A percentile compares a stretch with the other conserved stretches of the same genome.
Conservation (phyloP, 1,140 invertebrate genomes). For the Ceratoteleas bidentatus region DNA sequence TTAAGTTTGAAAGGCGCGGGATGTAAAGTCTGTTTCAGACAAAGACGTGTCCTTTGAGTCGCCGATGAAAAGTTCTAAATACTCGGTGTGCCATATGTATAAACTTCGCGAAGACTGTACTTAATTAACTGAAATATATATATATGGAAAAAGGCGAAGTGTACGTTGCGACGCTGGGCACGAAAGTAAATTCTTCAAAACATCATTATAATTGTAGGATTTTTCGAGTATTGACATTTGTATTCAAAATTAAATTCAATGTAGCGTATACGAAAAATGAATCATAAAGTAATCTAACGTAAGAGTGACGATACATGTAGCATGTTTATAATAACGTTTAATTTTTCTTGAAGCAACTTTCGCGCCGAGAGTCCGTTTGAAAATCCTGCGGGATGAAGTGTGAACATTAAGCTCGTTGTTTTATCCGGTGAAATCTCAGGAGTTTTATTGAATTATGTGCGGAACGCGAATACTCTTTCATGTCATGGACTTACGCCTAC, state of each 20-base stretch:
- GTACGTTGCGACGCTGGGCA: constrained; percentile 57
- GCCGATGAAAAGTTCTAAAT: constrained; percentile 73
- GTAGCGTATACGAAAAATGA: constrained; percentile 18
- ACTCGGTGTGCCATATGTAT: constrained; percentile 81
- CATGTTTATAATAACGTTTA: constrained; percentile 20
- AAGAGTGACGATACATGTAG: not conserved
- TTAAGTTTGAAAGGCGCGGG: constrained; percentile 69
- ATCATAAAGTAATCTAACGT: constrained; percentile 4
- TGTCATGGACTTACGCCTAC: no score
- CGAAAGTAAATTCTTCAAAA: constrained; percentile 46
- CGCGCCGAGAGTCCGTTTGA: constrained; percentile 60
- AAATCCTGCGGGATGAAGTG: constrained; percentile 35
- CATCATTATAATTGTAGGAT: constrained; percentile 19
- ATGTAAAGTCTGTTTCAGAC: constrained; percentile 37
- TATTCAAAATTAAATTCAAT: constrained; percentile 34
- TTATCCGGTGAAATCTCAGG: constrained; percentile 49
- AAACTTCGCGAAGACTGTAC: constrained; percentile 78
- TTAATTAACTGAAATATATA: constrained; percentile 72
- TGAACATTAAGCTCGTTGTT: constrained; percentile 57
- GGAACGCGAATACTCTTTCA: constrained; percentile 36
- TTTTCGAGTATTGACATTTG: constrained; percentile 14
- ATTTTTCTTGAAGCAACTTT: constrained; percentile 47
- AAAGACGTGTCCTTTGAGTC: constrained; percentile 54
- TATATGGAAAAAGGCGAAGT: constrained; percentile 45
- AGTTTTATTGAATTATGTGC: constrained; percentile 26